Base-by-base conservation (phyloP, 2,888 invertebrate species). In the Eulithis testata region DNA sequence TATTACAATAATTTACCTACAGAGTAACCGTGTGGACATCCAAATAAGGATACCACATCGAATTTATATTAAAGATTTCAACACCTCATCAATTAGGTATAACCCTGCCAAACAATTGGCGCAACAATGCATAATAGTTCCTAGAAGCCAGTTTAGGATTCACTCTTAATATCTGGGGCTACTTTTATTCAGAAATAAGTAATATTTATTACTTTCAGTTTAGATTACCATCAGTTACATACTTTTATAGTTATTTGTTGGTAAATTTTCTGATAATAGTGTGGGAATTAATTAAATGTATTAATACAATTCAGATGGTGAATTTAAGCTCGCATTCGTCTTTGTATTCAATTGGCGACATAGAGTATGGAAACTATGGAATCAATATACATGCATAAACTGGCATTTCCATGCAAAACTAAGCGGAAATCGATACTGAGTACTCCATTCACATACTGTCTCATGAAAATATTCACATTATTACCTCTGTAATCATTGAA, bases 401-500 rank as follows among this genome's bases (percentile, higher is more conserved):
- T 59, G 40, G 9, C 40, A 40, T 40, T 40, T 40, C 40, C 40
- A 40, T 40, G 40, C 9, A 40, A 61, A 51, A 57, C 44, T 47
- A 11, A 47, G 47, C 27, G 50, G 36, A 56, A 59, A 54, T 58
- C 44, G 36, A 63, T 36, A 27, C 54, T 43, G 37, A 36, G 8
- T 37, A 61, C 40, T 40, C 40, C 21, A 14, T 47, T 7, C 54
- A 55, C 40, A 45, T 14, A 44, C 9, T 40, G 11, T 40, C 44
- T 44, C 14, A 44, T 51, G 44, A 63, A 54, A 54, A 59, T 40
- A 21, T 40, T 11, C 14, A 57, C 45, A 60, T 51, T 51, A 60
- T 55, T 84, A 90, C 90, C 90, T 90, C 90, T 74, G 79, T 82
- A 47, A 77, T 79, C 65, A 87, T 73, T 12, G 88, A 81, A 66